Evolutionary conservation across 2,113 vertebrate genomes (phyloP).

Genomic region (Cathartes aura): DNA sequence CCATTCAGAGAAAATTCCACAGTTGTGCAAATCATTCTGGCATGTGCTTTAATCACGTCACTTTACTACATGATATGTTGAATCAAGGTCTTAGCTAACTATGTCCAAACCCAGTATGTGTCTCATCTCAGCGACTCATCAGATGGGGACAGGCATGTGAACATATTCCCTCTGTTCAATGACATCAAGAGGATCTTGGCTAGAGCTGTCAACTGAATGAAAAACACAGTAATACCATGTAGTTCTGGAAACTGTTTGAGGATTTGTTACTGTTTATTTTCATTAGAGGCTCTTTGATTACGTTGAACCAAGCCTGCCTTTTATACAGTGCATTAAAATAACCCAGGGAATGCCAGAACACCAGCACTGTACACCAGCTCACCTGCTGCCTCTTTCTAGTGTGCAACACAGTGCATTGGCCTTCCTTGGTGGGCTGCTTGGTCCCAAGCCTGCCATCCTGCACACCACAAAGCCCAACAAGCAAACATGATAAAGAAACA

Average conservation of each 20-base stretch:
- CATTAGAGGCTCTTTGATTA: neutral
- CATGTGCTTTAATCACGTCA: neutral
- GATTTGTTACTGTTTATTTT: neutral
- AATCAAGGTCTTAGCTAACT: neutral
- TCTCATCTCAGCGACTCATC: neutral
- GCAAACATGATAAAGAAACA: rapidly evolving
- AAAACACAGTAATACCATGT: neutral
- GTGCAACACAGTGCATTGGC: neutral
- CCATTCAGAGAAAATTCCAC: neutral
- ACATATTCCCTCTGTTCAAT: neutral
- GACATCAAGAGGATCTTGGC: neutral
- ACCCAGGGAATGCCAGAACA: neutral
- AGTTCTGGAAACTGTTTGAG: neutral
- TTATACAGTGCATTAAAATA: neutral
- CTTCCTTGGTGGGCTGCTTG: neutral
- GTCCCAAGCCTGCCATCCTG: neutral
- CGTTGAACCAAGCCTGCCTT: neutral
- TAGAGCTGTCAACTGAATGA: neutral
- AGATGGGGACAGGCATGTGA: neutral
- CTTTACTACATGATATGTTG: neutral
- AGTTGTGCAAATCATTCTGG: neutral
- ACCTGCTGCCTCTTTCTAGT: neutral
- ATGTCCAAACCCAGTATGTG: neutral
- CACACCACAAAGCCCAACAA: neutral
- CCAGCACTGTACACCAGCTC: neutral